Evolutionary conservation across 1,140 invertebrate genomes (phyloP).

Genomic region (Diploscapter pachys): DNA sequence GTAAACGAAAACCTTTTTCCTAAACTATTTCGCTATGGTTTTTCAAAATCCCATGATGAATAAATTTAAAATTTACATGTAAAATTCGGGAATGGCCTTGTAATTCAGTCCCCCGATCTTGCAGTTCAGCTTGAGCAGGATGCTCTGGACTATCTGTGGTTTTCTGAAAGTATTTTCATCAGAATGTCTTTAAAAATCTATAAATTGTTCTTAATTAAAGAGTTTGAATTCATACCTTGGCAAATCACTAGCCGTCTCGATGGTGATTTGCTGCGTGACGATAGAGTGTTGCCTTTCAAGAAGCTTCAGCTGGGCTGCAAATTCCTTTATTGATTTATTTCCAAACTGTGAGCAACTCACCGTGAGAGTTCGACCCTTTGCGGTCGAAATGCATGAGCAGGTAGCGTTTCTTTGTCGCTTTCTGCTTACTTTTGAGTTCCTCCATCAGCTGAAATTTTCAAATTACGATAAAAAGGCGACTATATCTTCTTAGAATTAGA

Average conservation of each 20-base stretch:
- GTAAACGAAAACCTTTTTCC: constrained; percentile 1
- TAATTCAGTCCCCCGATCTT: constrained; percentile 21
- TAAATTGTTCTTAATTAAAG: no score
- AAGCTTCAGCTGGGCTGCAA: constrained; percentile 9
- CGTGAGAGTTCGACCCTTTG: background rate
- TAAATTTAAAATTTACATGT: constrained; percentile 4
- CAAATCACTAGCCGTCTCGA: constrained; percentile 5
- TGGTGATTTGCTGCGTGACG: constrained; percentile 12
- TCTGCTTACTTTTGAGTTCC: no score
- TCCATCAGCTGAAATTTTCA: no score
- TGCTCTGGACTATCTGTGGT: background rate
- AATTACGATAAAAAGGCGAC: no score
- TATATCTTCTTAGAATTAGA: no score
- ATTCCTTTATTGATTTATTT: background rate
- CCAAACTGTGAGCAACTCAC: background rate
- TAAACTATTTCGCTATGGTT: no score
- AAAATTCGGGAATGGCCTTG: background rate
- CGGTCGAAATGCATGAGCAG: constrained; percentile 10
- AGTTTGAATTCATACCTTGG: no score
- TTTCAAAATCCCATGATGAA: no score
- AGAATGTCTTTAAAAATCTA: no score
- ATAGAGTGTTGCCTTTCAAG: constrained; percentile 2
- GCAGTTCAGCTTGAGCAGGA: constrained; percentile 16
- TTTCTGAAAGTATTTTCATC: background rate
- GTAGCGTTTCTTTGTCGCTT: no score